Evolutionary conservation across 1,140 invertebrate genomes (phyloP), one percentile per base, ranked within the genome.

Genomic region (Ruditapes philippinarum): DNA sequence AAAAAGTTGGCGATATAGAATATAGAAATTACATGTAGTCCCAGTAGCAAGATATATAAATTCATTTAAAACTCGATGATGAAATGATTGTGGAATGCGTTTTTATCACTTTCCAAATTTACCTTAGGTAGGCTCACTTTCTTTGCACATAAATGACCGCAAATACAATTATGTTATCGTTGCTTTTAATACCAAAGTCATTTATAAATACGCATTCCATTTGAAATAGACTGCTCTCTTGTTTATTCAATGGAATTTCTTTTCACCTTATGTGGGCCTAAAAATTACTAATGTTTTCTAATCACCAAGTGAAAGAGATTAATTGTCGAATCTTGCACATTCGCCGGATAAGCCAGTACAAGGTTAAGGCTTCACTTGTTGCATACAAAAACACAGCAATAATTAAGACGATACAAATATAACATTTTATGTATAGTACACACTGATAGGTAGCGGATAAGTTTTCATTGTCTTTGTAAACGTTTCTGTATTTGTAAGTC

Each of bases 211-310:
- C 33, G 54, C 84, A 86, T 86, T 86, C 84, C 84, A 62, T 78
- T 78, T 31, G 12, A 65, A 86, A 62, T 70, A 79, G 38, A 65
- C 70, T 22, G 45, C 1, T n/a, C 14, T 68, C 57, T 17, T 88
- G 74, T 88, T 88, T 88, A 80, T 54, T 80, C 62, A 78, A 49
- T 40, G 31, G 28, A 65, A 49, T 88, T 88, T 79, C 85, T 88
- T 88, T 88, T 80, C 74, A 79, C 85, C 85, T 88, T 31, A 88
- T 65, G 85, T 88, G 76, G 85, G 60, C 74, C 85, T 28, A 88
- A 57, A 51, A 31, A 60, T 79, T 79, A 80, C 85, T 62, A 79
- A 80, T 88, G 76, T 79, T 88, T 85, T 88, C 76, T 88, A 88
- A 88, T 88, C 85, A 70, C 45, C 36, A 54, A 31, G 36, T 49